Base-by-base conservation (phyloP, 2,113 vertebrate genomes). In the Oceanites oceanicus region DNA sequence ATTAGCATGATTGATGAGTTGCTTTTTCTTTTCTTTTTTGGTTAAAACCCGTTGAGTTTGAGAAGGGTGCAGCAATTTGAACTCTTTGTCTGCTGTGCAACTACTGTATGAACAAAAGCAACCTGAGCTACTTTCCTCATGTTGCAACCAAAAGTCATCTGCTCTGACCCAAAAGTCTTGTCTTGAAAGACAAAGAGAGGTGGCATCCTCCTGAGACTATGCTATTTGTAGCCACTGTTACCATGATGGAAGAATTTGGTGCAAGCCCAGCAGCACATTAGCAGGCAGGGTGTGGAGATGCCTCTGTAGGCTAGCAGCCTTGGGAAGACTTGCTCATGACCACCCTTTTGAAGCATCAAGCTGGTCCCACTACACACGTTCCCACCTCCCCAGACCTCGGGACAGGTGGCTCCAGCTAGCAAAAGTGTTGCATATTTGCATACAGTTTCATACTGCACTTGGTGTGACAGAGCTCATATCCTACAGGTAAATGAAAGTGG, bases 341-440 rank as follows among this genome's bases (percentile, higher is more conserved):
- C 34, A 45, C 6, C 2, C 1, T 22, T 77, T 14, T 18, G 30
- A 40, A 87, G 27, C 6, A 34, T 14, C 3, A 9, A 8, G 17
- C 21, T 34, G 40, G 9, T 76, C 29, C n/a, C 34, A 18, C 44
- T 19, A 25, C 23, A 30, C 12, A 38, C 13, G 7, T 55, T 52
- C 40, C n/a, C 42, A 49, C 15, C 5, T 21, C 22, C 4, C 4
- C 26, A 59, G 29, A 76, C 8, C n/a, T 25, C 1, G 0, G 47
- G 16, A 78, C 0, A 3, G 22, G 63, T 26, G 40, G 38, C 29
- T 75, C 14, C 67, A 50, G 49, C 11, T 61, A 73, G 40, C 8
- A 66, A 3, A 55, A 66, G 7, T 6, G 10, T 13, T 76, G 49
- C 9, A 7, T 23, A 17, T 10, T 50, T 27, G 7, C 21, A 18